Evolutionary conservation across 2,797 vertebrate species (phyloP).

Genomic region (Morus bassanus): DNA sequence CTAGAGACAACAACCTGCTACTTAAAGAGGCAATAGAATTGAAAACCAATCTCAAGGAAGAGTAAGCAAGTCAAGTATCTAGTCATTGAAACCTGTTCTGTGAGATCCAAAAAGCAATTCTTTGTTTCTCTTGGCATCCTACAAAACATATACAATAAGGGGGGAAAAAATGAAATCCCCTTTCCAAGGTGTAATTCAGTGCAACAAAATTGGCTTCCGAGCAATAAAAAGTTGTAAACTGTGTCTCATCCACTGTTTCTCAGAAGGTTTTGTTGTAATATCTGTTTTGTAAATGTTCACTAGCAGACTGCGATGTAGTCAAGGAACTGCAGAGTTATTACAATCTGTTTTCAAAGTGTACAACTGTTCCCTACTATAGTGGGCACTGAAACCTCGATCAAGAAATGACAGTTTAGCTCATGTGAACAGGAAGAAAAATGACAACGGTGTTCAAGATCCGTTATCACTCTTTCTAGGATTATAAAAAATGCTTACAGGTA

Average conservation of each 20-base stretch:
- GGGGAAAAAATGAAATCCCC: not conserved
- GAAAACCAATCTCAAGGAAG: not conserved
- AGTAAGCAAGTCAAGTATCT: not conserved
- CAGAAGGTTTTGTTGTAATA: not conserved
- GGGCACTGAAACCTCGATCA: not conserved
- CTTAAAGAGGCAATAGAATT: not conserved
- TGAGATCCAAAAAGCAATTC: not conserved
- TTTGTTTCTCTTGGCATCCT: not conserved
- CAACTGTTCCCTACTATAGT: not conserved
- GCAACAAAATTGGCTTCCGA: not conserved
- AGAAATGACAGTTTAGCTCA: not conserved
- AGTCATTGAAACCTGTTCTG: not conserved
- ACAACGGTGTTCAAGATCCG: not conserved
- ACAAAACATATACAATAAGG: not conserved
- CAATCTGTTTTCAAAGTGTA: not conserved
- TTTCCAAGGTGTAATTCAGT: not conserved
- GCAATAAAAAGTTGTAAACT: not conserved
- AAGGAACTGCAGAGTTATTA: not conserved
- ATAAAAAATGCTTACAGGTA: not conserved
- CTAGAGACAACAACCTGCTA: not conserved
- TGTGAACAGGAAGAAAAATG: not conserved
- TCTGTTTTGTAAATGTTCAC: not conserved
- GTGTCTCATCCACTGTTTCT: not conserved
- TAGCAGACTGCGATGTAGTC: not conserved
- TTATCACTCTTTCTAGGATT: not conserved